Evolutionary conservation across 2,888 invertebrate genomes (phyloP).

Genomic region (Xanthorhoe spadicearia): DNA sequence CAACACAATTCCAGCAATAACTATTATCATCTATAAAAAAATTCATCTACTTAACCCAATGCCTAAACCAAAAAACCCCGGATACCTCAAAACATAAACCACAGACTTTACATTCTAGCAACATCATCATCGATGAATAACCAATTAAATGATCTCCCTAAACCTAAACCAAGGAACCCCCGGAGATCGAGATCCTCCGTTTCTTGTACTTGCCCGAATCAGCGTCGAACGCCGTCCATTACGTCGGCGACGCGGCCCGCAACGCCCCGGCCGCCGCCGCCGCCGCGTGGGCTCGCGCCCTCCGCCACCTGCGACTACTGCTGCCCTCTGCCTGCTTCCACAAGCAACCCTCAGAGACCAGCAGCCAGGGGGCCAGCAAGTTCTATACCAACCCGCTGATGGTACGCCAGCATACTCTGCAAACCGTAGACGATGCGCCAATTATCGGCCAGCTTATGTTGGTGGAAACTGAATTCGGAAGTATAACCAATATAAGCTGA

Average conservation of each 20-base stretch:
- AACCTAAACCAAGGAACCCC: conserved; percentile 59
- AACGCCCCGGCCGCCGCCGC: conserved; percentile 50
- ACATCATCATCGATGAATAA: too few relatives aligned
- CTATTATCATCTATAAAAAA: too few relatives aligned
- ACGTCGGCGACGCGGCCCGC: conserved; percentile 56
- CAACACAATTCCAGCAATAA: too few relatives aligned
- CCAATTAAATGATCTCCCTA: too few relatives aligned
- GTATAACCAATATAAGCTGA: too few relatives aligned
- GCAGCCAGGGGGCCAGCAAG: conserved; percentile 67
- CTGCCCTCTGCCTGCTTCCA: conserved; percentile 68
- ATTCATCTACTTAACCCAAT: background rate
- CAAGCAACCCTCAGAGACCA: conserved; percentile 65
- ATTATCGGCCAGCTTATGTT: too few relatives aligned
- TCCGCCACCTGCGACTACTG: conserved; percentile 56
- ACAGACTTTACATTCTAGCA: too few relatives aligned
- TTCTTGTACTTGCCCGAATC: conserved; percentile 68
- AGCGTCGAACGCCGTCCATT: conserved; percentile 59
- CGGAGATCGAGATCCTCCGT: conserved; percentile 58
- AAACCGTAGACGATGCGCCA: too few relatives aligned
- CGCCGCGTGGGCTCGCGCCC: conserved; percentile 52
- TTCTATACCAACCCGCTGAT: conserved; percentile 74
- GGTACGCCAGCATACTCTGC: too few relatives aligned
- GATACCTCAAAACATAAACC: too few relatives aligned
- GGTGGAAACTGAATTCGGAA: too few relatives aligned
- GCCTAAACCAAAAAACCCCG: too few relatives aligned